Conservation (phyloP, 2,888 invertebrate genomes). For the Eucriotettix oculatus region DNA sequence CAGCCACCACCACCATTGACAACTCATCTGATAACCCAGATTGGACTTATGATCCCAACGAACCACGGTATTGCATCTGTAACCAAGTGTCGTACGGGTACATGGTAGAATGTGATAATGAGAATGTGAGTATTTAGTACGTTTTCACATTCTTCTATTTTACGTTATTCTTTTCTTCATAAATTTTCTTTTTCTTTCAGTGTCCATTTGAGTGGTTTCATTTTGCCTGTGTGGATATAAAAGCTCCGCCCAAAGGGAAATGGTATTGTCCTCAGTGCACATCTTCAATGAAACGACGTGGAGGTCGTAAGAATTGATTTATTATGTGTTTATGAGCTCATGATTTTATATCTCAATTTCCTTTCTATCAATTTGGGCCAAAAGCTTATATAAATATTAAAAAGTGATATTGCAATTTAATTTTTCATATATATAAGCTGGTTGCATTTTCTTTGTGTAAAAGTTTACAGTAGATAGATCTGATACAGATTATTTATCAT, state of each 20-base stretch:
- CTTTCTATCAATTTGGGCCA: no score
- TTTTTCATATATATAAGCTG: no score
- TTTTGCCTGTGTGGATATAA: slow-evolving; percentile 92
- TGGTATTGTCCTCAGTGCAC: slow-evolving; percentile 98
- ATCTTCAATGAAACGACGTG: slow-evolving; percentile 67
- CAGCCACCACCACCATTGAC: slow-evolving; percentile 7
- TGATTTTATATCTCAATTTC: no score
- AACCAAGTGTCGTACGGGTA: slow-evolving; percentile 96
- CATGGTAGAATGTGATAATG: slow-evolving; percentile 99
- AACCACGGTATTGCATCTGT: slow-evolving; percentile 89
- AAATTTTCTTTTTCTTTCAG: slow-evolving; percentile 34
- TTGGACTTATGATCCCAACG: slow-evolving; percentile 91
- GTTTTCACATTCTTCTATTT: neutral
- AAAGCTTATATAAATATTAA: no score
- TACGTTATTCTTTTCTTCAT: neutral
- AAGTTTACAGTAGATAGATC: no score
- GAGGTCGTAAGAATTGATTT: slow-evolving; percentile 44
- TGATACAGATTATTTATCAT: no score
- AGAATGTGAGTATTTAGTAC: slow-evolving; percentile 54
- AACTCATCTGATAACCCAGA: slow-evolving; percentile 29
- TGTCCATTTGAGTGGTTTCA: slow-evolving; percentile 99
- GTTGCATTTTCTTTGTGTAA: no score
- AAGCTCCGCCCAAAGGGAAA: slow-evolving; percentile 91
- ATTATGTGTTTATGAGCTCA: no score
- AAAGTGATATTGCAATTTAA: no score